These are phyloP conservation scores for Drosophila lacicola DNA, from an alignment of 2,888 invertebrate genomes.

Conservation along the genomic window DNA sequence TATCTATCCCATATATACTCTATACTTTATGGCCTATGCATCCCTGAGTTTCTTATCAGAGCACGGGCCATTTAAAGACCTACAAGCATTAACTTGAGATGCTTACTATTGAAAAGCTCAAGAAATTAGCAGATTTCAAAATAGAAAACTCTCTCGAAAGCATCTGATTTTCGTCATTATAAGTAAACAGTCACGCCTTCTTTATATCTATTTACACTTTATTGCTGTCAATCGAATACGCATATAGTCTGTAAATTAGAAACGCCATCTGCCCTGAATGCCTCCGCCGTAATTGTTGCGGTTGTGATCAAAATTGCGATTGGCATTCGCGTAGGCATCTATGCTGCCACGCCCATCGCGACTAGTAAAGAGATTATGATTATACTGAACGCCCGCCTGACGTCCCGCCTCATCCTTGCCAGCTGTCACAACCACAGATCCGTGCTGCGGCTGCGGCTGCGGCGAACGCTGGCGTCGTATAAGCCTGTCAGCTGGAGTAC, in stretches of 20 bases:
- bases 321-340: slow-evolving; percentile 72
- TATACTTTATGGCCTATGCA: slow-evolving; percentile 5
- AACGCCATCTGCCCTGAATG: slow-evolving; percentile 50
- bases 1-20: slow-evolving; percentile 5
- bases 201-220: slow-evolving; percentile 12
- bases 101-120: not conserved
- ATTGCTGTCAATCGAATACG: not conserved
- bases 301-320: slow-evolving; percentile 62
- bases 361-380: slow-evolving; percentile 70
- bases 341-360: slow-evolving; percentile 65
- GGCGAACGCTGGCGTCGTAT: slow-evolving; percentile 17
- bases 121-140: slow-evolving; percentile 2
- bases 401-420: slow-evolving; percentile 60
- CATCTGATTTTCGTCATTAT: not conserved
- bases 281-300: slow-evolving; percentile 65
- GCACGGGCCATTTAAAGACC: slow-evolving; percentile 5
- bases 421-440: slow-evolving; percentile 48
- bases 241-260: slow-evolving; percentile 36
- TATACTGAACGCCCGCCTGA: slow-evolving; percentile 60
- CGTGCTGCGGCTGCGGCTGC: slow-evolving; percentile 26
- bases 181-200: slow-evolving; percentile 8
- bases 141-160: not conserved
- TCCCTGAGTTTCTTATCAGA: slow-evolving; percentile 22
- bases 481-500: not conserved
- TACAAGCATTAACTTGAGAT: slow-evolving; percentile 6